A percentile compares a stretch with the other conserved stretches of the same genome.
Conservation (phyloP, 2,888 invertebrate species). For the Endotricha flammealis region DNA sequence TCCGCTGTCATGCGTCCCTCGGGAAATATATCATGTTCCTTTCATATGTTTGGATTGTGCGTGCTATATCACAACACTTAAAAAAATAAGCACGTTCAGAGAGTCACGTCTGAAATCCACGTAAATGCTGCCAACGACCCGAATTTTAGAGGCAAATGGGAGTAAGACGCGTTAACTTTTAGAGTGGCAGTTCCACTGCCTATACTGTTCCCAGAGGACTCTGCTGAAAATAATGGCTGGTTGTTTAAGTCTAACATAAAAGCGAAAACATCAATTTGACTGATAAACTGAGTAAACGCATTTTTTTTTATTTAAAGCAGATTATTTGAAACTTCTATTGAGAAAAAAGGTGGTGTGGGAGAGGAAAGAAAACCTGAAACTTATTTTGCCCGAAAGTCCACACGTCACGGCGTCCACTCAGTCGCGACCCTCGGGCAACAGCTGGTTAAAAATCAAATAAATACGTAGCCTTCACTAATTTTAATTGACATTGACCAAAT, state of each 20-base stretch:
- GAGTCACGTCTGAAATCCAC: neutral
- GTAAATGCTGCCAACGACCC: conserved; percentile 1
- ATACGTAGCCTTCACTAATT: too few species aligned
- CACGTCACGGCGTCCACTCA: too few species aligned
- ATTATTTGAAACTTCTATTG: too few species aligned
- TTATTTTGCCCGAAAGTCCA: too few species aligned
- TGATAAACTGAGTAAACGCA: too few species aligned
- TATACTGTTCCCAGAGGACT: conserved; percentile 3
- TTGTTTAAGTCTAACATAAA: neutral
- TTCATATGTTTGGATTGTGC: conserved; percentile 5
- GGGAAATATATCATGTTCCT: conserved; percentile 5
- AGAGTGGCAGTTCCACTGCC: conserved; percentile 1
- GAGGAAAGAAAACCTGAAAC: too few species aligned
- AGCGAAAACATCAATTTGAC: too few species aligned
- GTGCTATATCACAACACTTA: conserved; percentile 1
- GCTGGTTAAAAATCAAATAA: too few species aligned
- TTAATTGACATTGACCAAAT: too few species aligned
- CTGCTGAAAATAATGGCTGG: neutral
- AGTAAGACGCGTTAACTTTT: conserved; percentile 1
- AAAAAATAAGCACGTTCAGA: conserved; percentile 1
- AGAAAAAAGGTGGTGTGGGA: too few species aligned
- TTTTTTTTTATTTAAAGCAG: too few species aligned
- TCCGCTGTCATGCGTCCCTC: conserved; percentile 1
- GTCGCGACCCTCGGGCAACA: too few species aligned
- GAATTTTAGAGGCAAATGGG: conserved; percentile 1